Percentiles rank a stretch among this genome's conserved stretches.
These are phyloP conservation scores for Venustaconcha ellipsiformis DNA, from an alignment of 1,140 invertebrate genomes.

Conservation along the genomic window DNA sequence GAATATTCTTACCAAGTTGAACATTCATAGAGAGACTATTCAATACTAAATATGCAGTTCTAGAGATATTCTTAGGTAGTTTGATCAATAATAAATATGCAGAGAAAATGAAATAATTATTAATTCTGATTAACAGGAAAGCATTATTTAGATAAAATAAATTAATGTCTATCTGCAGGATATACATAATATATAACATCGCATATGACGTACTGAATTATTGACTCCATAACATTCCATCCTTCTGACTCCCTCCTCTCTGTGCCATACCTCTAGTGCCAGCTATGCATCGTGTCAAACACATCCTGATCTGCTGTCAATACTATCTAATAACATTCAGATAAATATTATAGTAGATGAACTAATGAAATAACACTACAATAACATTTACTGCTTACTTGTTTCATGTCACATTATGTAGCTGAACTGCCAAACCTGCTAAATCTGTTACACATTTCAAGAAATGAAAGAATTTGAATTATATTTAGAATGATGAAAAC, in stretches of 20 bases:
- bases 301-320: slow-evolving; percentile 47
- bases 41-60: no score
- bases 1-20: no score
- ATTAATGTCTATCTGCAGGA: no score
- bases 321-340: slow-evolving; percentile 19
- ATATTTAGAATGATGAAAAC: no score
- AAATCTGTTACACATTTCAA: no score
- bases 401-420: no score
- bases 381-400: not conserved
- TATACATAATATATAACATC: not conserved
- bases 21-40: no score
- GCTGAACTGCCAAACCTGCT: no score
- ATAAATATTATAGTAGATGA: not conserved
- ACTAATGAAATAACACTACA: not conserved
- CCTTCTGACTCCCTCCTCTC: slow-evolving; percentile 34
- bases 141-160: not conserved
- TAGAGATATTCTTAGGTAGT: not conserved
- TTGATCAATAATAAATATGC: not conserved
- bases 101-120: not conserved
- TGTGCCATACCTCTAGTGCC: slow-evolving; percentile 50
- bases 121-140: slow-evolving; percentile 1
- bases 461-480: no score
- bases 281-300: slow-evolving; percentile 49
- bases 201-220: slow-evolving; percentile 9
- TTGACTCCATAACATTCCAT: slow-evolving; percentile 25